Evolutionary conservation across 2,113 vertebrate species (phyloP), one percentile per base, ranked within the genome.

Genomic region (Grammomys dolichurus): DNA sequence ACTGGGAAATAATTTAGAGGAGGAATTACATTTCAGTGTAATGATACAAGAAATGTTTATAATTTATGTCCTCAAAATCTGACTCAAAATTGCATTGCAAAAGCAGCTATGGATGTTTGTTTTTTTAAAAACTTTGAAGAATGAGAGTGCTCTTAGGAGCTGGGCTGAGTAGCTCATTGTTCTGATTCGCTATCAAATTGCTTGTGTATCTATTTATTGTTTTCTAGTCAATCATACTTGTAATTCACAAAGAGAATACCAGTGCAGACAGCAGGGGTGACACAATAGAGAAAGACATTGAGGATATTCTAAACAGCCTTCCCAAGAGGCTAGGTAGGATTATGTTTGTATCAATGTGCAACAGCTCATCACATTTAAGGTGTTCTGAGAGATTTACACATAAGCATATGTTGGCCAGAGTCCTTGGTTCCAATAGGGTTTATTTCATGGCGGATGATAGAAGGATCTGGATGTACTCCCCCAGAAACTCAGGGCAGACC

Each of bases 221-320:
- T 92, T 88, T 46, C 24, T 54, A 14, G 73, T 93, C 28, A 36
- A 0, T 88, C 56, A 26, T 46, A 76, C 46, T 60, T 92, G 13
- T 60, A n/a, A 72, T 54, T 63, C 63, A 93, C 86, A 56, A 91
- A 54, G 33, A 72, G 24, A 67, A 26, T 22, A n/a, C 14, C 9
- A 78, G 60, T n/a, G 51, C 2, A 77, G 56, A 60, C 13, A 76
- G 31, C 54, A 92, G 46, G 19, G 0, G 48, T 56, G 76, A 16
- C 19, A 28, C 58, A 77, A 81, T 7, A 91, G 72, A 88, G 76
- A 46, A 82, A 89, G 60, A 67, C 24, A 17, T 60, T 40, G 20
- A 28, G 19, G 31, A 76, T 92, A 85, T 94, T 90, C 81, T 81
- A 48, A 76, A 69, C 24, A 93, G 16, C 48, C 54, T 93, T 90